Evolutionary conservation across 2,797 vertebrate species (phyloP), one percentile per base, ranked within the genome.

Genomic region (Mico argentatus): DNA sequence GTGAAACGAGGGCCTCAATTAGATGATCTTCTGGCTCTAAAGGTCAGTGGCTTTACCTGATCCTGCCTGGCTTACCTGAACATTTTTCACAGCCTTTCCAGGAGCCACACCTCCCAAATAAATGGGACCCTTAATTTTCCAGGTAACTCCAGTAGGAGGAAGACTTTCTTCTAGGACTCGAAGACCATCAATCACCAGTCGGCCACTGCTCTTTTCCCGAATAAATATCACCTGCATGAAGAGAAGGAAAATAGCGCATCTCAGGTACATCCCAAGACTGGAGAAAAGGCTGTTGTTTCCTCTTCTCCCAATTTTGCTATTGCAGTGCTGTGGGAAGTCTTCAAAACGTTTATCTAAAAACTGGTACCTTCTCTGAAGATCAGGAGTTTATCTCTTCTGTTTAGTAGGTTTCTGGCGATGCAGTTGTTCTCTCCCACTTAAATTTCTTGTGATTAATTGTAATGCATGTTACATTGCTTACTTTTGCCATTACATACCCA

Each of bases 21-120:
- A 93, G 85, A n/a, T 44, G 57, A 20, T 24, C 9, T 75, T 70
- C 30, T 36, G 59, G 6, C 27, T 88, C 44, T 93, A 55, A 73
- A 67, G 64, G 24, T 61, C 39, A 57, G 1, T 26, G 64, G 10
- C 24, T 84, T 4, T 20, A 15, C 52, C 33, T 46, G 46, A 50
- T 88, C 30, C 88, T 36, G 4, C 20, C 36, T 30, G 46, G 41
- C 52, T 95, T 99, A 99, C 99, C 99, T 99, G 99, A 90, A 99
- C 99, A 97, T 99, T 99, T 98, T 99, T 99, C 59, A 99, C 98
- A 80, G 99, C 99, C 98, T 96, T 99, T 95, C 99, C 99, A 0
- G 99, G 99, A 90, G 99, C 99, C 93, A 99, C 99, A 82, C 99
- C 99, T 75, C 99, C 99, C 15, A 99, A 97, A 55, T 99, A 99